phyloP scores from a whole-genome alignment of 1,140 invertebrate genomes.

The Drosophila sulfurigaster region DNA sequence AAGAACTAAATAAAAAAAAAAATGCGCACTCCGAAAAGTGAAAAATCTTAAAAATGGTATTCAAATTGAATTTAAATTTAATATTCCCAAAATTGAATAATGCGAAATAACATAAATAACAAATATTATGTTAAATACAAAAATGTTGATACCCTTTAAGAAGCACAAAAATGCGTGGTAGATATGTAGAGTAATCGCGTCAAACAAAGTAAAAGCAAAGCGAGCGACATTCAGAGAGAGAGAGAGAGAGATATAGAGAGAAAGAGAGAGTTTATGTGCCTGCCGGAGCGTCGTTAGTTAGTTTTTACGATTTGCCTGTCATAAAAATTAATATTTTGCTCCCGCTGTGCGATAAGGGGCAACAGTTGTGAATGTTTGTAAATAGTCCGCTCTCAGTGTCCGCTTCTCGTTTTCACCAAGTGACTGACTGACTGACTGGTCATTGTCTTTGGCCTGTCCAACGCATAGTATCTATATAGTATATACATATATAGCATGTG shows the following conservation, averaged over 20 bases:
- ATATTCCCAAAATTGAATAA: not conserved
- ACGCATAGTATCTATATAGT: not conserved
- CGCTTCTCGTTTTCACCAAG: not conserved
- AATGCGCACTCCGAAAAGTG: not conserved
- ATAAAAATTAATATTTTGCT: conserved; percentile 53
- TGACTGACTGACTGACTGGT: not conserved
- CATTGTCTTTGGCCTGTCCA: conserved; percentile 3
- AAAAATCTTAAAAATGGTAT: no score
- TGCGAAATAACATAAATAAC: not conserved
- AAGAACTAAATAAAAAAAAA: no score
- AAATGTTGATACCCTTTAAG: no score
- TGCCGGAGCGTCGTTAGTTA: conserved; percentile 60
- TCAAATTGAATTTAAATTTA: no score
- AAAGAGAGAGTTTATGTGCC: conserved; percentile 40
- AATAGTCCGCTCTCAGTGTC: not conserved
- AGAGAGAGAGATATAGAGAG: not conserved
- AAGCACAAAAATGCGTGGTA: not conserved
- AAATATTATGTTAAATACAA: no score
- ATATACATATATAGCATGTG: no score
- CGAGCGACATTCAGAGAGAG: no score
- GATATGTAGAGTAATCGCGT: not conserved
- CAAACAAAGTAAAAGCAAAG: not conserved
- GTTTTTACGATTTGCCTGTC: conserved; percentile 61
- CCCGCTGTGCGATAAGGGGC: conserved; percentile 26
- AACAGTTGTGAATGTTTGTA: conserved; percentile 36